Conservation (phyloP, 2,797 vertebrate species). For the Propithecus deckenii region DNA sequence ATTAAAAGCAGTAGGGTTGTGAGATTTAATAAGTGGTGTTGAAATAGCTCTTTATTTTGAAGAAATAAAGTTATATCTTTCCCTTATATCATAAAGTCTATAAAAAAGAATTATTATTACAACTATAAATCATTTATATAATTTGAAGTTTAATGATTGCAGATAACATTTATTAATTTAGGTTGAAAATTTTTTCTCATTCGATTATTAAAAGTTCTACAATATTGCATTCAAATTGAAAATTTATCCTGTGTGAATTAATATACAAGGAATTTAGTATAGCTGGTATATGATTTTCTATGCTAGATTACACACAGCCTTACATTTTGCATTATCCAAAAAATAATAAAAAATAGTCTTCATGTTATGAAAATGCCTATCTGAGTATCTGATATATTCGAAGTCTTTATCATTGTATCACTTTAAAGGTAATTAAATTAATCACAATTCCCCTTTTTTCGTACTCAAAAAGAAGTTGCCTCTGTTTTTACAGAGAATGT, state of each 20-base stretch:
- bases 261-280: not conserved
- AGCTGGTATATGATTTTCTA: not conserved
- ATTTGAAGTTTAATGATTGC: slow-evolving; percentile 46
- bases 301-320: not conserved
- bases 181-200: not conserved
- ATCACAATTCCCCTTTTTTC: not conserved
- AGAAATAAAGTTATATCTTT: slow-evolving; percentile 6
- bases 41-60: not conserved
- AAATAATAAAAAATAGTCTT: not conserved
- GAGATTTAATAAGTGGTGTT: not conserved
- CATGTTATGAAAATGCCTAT: not conserved
- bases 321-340: not conserved
- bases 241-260: not conserved
- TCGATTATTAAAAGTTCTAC: not conserved
- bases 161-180: not conserved
- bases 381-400: not conserved
- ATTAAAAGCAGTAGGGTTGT: not conserved
- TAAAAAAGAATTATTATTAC: slow-evolving; percentile 57
- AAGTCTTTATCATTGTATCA: not conserved
- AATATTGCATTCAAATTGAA: not conserved
- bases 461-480: not conserved
- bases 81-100: not conserved
- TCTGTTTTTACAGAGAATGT: not conserved
- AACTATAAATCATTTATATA: slow-evolving; percentile 43
- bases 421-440: not conserved